phyloP scores from a whole-genome alignment of 1,140 invertebrate genomes.

The Drosophila kikkawai region DNA sequence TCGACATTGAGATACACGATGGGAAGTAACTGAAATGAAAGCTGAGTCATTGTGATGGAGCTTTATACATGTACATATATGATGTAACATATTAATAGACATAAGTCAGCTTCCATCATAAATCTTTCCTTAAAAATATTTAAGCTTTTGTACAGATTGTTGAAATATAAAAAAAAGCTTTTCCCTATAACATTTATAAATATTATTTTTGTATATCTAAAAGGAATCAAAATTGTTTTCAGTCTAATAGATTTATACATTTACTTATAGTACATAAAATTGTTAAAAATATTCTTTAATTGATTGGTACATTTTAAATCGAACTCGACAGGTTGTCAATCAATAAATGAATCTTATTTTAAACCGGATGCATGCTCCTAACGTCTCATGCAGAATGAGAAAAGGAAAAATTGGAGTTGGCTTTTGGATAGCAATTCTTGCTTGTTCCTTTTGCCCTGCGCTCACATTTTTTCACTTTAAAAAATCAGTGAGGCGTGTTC shows the following conservation, averaged over 20 bases:
- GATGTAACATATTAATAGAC: neutral
- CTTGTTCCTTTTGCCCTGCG: constrained; percentile 35
- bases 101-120: neutral
- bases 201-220: no score
- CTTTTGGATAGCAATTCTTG: constrained; percentile 62
- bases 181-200: no score
- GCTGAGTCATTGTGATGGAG: neutral
- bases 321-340: constrained; percentile 49
- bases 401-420: constrained; percentile 67
- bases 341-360: constrained; percentile 66
- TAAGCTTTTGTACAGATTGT: no score
- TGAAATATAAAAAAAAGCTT: no score
- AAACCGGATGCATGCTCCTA: constrained; percentile 50
- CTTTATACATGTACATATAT: neutral
- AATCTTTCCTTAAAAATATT: neutral
- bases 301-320: neutral
- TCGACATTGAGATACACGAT: neutral
- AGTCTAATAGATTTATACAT: no score
- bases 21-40: neutral
- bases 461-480: constrained; percentile 1
- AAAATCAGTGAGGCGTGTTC: constrained; percentile 23
- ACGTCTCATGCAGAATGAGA: constrained; percentile 26
- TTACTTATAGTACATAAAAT: no score
- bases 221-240: no score
- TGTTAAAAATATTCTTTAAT: neutral